These are phyloP conservation scores for Dasypolia templi DNA, from an alignment of 2,888 invertebrate species.

Conservation along the genomic window DNA sequence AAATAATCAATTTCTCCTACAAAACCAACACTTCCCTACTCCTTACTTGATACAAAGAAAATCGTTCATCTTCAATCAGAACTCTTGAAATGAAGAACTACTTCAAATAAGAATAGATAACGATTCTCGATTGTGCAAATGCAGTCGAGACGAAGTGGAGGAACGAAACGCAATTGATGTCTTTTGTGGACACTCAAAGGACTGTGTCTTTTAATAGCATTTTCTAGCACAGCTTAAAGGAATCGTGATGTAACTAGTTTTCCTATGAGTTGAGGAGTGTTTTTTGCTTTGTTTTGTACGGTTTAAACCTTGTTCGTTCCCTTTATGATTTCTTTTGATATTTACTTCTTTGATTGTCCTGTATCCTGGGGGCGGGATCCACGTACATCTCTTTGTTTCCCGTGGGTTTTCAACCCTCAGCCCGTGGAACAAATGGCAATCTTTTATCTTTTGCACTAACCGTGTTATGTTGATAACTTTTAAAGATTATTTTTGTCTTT, in stretches of 20 bases:
- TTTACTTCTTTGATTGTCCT: no score
- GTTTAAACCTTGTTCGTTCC: neutral
- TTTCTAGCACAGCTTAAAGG: slow-evolving; percentile 23
- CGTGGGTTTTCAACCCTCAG: no score
- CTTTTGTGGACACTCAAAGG: slow-evolving; percentile 46
- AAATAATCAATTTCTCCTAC: neutral
- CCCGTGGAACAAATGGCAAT: no score
- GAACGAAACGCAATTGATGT: slow-evolving; percentile 26
- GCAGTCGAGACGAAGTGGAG: slow-evolving; percentile 39
- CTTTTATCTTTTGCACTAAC: neutral
- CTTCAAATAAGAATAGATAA: slow-evolving; percentile 50
- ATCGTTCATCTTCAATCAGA: slow-evolving; percentile 7
- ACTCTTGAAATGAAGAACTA: slow-evolving; percentile 41
- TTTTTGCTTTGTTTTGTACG: slow-evolving; percentile 12
- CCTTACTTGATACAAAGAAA: slow-evolving; percentile 15
- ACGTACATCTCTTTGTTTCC: neutral
- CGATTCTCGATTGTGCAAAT: slow-evolving; percentile 48
- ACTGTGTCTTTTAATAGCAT: slow-evolving; percentile 25
- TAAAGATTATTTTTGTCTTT: no score
- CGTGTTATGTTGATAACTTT: neutral
- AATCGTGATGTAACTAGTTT: slow-evolving; percentile 24
- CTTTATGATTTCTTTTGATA: neutral
- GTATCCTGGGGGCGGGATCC: neutral
- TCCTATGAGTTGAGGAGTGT: neutral
- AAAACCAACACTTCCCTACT: slow-evolving; percentile 18